A percentile compares a stretch with the other conserved stretches of the same genome.
Evolutionary conservation across 2,113 vertebrate genomes (phyloP).

Genomic region (Barnardius zonarius): DNA sequence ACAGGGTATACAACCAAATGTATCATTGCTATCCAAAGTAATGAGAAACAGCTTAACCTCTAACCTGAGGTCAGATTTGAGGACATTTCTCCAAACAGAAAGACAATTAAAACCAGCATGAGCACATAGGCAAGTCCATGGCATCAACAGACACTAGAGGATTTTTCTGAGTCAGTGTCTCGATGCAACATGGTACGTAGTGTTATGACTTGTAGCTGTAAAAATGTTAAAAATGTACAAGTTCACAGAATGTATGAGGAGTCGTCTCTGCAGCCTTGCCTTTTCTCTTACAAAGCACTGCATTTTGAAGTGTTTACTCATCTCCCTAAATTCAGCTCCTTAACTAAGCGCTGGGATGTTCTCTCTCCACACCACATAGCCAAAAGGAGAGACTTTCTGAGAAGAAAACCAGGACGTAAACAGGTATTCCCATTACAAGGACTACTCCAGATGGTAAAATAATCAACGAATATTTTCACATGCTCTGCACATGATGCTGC

Average conservation of each 20-base stretch:
- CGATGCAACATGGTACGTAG: rapidly evolving
- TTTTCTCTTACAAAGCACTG: background rate
- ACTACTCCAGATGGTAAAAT: background rate
- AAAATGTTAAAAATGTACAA: background rate
- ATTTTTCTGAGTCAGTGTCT: background rate
- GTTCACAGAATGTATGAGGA: background rate
- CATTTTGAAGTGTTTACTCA: background rate
- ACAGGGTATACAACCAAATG: background rate
- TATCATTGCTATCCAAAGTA: background rate
- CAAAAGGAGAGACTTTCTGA: background rate
- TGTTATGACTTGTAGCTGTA: background rate
- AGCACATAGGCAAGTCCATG: background rate
- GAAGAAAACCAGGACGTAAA: background rate
- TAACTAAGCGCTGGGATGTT: background rate
- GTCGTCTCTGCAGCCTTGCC: background rate
- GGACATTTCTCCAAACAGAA: background rate
- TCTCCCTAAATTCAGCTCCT: background rate
- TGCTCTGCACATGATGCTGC: background rate
- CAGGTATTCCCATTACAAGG: background rate
- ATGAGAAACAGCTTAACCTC: background rate
- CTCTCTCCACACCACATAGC: rapidly evolving
- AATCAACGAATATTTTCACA: background rate
- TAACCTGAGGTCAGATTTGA: background rate
- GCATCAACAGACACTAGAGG: background rate
- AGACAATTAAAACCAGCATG: conserved; percentile 6